Evolutionary conservation across 2,113 vertebrate genomes (phyloP).

Genomic region (Gorsachius goisagi): DNA sequence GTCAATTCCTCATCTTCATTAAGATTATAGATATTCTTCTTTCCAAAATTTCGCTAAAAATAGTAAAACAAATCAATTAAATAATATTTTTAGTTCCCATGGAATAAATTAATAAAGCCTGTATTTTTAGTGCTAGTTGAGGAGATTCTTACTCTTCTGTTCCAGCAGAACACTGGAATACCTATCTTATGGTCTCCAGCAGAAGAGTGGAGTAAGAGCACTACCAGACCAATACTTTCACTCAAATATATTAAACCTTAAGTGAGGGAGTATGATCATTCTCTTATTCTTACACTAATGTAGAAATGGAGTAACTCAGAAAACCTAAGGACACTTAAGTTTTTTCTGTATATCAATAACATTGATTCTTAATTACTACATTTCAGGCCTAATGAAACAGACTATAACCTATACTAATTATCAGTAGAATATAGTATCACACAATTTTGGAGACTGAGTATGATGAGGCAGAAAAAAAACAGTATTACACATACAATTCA

Average conservation of each 20-base stretch:
- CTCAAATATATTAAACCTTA: background rate
- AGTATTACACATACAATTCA: background rate
- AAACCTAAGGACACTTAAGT: background rate
- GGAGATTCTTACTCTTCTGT: background rate
- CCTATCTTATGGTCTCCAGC: no score
- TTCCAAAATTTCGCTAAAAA: slow-evolving; percentile 82
- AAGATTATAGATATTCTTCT: slow-evolving; percentile 89
- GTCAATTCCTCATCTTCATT: slow-evolving; percentile 97
- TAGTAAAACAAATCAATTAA: background rate
- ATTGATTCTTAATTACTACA: background rate
- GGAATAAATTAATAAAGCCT: background rate
- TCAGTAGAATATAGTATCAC: background rate
- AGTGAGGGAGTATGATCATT: background rate
- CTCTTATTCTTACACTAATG: background rate
- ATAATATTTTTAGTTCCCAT: background rate
- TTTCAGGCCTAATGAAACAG: background rate
- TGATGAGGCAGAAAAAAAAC: background rate
- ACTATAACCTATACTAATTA: background rate
- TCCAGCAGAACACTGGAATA: no score
- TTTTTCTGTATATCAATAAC: background rate
- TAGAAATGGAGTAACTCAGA: background rate
- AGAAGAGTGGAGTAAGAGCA: background rate
- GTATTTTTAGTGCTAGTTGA: background rate
- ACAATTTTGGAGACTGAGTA: background rate
- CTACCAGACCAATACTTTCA: background rate